Conservation (phyloP, 2,797 vertebrate genomes). For the Sebastolobus altivelis region DNA sequence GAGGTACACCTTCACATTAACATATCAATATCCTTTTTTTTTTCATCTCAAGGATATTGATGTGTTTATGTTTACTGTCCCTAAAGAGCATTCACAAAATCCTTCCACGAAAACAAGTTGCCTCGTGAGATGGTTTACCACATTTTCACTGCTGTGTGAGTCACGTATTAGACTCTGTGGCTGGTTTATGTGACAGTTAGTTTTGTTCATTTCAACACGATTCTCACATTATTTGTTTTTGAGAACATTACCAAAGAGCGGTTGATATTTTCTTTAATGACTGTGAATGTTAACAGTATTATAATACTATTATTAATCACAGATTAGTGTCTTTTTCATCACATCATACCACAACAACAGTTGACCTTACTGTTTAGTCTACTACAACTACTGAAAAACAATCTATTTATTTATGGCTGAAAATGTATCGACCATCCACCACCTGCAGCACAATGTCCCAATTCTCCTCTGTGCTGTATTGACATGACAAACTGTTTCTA, state of each 20-base stretch:
- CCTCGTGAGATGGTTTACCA: constrained; percentile 14
- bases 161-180: neutral
- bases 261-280: neutral
- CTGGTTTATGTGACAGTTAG: neutral
- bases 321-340: neutral
- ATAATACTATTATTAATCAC: neutral
- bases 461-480: constrained; percentile 8
- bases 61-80: constrained; percentile 50
- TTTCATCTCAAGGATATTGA: constrained; percentile 26
- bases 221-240: constrained; percentile 1
- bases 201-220: neutral
- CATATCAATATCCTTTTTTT: constrained; percentile 23
- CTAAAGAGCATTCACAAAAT: constrained; percentile 43
- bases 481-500: constrained; percentile 20
- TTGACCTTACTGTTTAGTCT: neutral
- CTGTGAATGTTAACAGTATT: neutral
- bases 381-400: neutral
- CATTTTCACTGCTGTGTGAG: constrained; percentile 1
- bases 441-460: neutral
- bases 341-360: neutral
- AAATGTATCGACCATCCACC: constrained; percentile 1
- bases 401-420: neutral
- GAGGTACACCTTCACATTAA: constrained; percentile 32
- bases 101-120: constrained; percentile 25
- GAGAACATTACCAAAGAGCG: neutral